Base-by-base conservation (phyloP, 2,888 invertebrate species). In the Cantharis lateralis region DNA sequence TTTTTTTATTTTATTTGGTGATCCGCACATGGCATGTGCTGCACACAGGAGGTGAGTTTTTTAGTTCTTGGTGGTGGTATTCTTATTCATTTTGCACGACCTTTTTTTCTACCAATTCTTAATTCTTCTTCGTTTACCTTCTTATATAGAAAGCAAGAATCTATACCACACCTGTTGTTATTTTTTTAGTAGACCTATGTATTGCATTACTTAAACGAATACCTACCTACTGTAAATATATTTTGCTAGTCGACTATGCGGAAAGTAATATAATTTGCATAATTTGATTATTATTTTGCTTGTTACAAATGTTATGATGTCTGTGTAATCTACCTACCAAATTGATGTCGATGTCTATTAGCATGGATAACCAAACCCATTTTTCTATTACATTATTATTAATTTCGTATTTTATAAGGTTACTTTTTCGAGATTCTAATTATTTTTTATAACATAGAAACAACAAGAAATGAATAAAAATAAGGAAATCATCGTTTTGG, bases 401-500 rank as follows among this genome's bases (percentile, higher is more conserved):
- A 20, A 32, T 74, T 70, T 70, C 15, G 48, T 15, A 70, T 66
- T 20, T 20, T 20, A 66, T n/a, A 66, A 66, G n/a, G n/a, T 20
- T 66, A 24, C 18, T n/a, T 20, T 20, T n/a, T 66, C 11, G n/a
- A n/a, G 48, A n/a, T 66, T 20, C 2, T 66, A 66, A 66, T 66
- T 20, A n/a, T 20, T 70, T 48, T 62, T 62, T 18, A 3, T 1
- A 24, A 66, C 18, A 9, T 77, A 95, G 95, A 95, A 95, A 90
- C 94, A 95, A 89, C 94, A 94, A 89, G 95, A 95, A 86, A 89
- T 94, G 88, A 94, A 94, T 85, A 95, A 95, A 85, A 96, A 94
- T 89, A 96, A 96, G 87, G 96, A 97, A 88, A 93, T 98, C 79
- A 95, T 98, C 74, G 98, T 99, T 62, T 90, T 99, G 88, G 98